Conservation (phyloP, 1,140 invertebrate species). For the Zaprionus tsacasi region DNA sequence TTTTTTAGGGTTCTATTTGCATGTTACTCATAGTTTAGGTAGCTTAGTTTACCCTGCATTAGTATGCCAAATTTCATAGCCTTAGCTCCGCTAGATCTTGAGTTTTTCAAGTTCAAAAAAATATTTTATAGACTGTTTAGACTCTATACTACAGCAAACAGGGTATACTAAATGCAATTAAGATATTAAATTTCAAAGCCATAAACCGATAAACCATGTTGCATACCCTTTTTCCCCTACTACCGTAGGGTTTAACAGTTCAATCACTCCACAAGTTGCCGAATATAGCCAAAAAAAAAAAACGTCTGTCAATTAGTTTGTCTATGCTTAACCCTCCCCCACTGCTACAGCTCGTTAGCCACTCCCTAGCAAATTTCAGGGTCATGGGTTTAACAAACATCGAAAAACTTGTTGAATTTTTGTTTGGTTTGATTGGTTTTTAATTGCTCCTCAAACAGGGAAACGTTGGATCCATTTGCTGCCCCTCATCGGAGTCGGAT, state of each 20-base stretch:
- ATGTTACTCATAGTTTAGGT: background rate
- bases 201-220: background rate
- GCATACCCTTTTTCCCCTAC: background rate
- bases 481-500: conserved; percentile 4
- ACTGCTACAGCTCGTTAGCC: background rate
- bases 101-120: background rate
- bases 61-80: background rate
- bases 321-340: background rate
- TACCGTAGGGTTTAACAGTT: background rate
- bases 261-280: background rate
- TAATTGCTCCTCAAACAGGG: conserved; percentile 23
- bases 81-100: background rate
- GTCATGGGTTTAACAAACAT: conserved; percentile 15
- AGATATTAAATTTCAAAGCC: background rate
- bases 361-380: conserved; percentile 20
- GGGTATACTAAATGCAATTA: background rate
- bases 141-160: background rate
- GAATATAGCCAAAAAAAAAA: conserved; percentile 6
- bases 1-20: background rate
- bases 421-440: conserved; percentile 32
- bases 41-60: background rate
- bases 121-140: background rate
- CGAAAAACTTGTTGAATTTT: background rate
- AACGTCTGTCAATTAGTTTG: background rate
- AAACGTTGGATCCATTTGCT: conserved; percentile 6